phyloP scores from a whole-genome alignment of 2,797 vertebrate genomes.

The Chanos chanos region DNA sequence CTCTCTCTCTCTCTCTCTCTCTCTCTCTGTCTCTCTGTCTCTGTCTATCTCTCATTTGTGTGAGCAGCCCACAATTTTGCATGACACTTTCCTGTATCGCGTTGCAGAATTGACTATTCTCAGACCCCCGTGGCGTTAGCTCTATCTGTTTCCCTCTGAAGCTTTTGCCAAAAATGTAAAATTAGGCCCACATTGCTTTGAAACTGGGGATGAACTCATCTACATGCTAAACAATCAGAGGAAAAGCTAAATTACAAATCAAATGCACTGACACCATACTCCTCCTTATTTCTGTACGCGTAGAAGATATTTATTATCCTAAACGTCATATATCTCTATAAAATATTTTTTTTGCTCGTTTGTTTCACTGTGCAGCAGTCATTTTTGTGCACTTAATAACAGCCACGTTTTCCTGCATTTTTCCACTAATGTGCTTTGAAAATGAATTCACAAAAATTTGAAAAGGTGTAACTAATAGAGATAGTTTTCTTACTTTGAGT shows the following conservation, averaged over 20 bases:
- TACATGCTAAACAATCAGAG: constrained; percentile 25
- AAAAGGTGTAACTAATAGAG: too few relatives aligned
- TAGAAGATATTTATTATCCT: too few relatives aligned
- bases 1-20: constrained; percentile 57
- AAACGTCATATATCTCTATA: too few relatives aligned
- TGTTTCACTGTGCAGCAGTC: too few relatives aligned
- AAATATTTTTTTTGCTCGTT: too few relatives aligned
- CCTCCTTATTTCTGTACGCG: too few relatives aligned
- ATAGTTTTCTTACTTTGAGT: too few relatives aligned
- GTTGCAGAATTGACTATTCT: constrained; percentile 74
- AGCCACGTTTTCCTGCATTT: too few relatives aligned
- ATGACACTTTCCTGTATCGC: constrained; percentile 77
- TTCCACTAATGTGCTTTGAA: too few relatives aligned
- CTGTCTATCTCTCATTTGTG: constrained; percentile 54
- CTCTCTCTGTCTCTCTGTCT: constrained; percentile 66
- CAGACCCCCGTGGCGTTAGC: constrained; percentile 62
- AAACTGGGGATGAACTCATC: constrained; percentile 47
- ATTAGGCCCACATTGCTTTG: constrained; percentile 59
- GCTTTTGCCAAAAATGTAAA: constrained; percentile 72
- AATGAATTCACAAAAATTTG: too few relatives aligned
- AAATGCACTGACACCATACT: not conserved
- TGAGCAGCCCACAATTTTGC: constrained; percentile 65
- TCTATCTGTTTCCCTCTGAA: constrained; percentile 68
- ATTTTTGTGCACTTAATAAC: too few relatives aligned
- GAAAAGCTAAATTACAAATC: not conserved